Evolutionary conservation across 2,888 invertebrate genomes (phyloP).

Genomic region (Synergus itoensis): DNA sequence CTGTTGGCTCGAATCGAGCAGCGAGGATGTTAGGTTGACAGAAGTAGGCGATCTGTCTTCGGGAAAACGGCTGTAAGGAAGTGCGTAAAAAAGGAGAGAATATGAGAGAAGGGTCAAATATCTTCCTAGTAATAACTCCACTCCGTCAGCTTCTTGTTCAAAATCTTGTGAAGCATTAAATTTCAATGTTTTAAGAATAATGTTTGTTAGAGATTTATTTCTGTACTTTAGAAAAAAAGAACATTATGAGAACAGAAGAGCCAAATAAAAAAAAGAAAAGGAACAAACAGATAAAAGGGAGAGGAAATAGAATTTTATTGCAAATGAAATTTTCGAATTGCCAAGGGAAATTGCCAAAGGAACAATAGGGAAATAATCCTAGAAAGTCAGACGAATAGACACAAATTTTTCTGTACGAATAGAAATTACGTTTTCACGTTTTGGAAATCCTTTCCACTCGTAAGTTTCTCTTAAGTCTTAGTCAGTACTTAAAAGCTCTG

Average conservation of each 20-base stretch:
- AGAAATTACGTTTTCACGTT: neutral
- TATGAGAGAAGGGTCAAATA: neutral
- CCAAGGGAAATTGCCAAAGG: too few species aligned
- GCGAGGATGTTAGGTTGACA: neutral
- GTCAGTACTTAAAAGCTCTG: too few species aligned
- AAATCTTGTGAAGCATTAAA: neutral
- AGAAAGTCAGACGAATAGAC: too few species aligned
- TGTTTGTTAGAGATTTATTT: neutral
- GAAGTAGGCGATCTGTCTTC: neutral
- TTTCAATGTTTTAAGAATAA: neutral
- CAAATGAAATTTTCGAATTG: too few species aligned
- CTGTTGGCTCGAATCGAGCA: neutral
- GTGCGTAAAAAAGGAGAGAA: neutral
- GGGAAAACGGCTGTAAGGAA: neutral
- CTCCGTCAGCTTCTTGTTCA: neutral
- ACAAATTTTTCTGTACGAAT: neutral
- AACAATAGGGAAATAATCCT: too few species aligned
- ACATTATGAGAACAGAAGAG: too few species aligned
- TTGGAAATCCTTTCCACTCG: neutral
- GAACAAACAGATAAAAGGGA: too few species aligned
- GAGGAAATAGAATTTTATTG: too few species aligned
- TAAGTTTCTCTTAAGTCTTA: neutral
- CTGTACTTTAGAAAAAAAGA: neutral
- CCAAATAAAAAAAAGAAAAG: too few species aligned
- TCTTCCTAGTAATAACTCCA: neutral